phyloP scores from a whole-genome alignment of 2,888 invertebrate genomes.

The Adelognathus sp. region DNA sequence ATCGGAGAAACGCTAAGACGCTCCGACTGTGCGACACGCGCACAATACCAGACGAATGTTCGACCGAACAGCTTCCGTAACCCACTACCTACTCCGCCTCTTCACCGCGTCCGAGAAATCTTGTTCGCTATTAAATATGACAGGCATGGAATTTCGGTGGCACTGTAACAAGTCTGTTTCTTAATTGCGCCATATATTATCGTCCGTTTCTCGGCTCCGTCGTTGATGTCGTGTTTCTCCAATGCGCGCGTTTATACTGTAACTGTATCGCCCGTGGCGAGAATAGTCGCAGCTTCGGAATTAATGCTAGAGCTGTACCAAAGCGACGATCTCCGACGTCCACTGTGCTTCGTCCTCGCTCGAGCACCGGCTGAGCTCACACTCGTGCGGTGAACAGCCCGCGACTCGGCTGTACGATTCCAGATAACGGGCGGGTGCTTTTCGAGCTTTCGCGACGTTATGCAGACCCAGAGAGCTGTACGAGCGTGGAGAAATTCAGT shows the following conservation, averaged over 20 bases:
- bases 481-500: constrained; percentile 20
- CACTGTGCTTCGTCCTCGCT: background rate
- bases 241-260: background rate
- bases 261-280: constrained; percentile 47
- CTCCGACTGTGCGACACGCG: constrained; percentile 68
- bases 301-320: constrained; percentile 5
- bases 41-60: constrained; percentile 68
- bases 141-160: constrained; percentile 60
- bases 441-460: constrained; percentile 40
- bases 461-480: constrained; percentile 8
- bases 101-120: constrained; percentile 37
- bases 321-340: constrained; percentile 24
- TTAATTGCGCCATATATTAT: constrained; percentile 58
- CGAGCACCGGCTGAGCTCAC: background rate
- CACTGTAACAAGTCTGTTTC: constrained; percentile 62
- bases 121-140: constrained; percentile 70
- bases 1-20: constrained; percentile 54
- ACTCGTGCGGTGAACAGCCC: constrained; percentile 8
- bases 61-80: constrained; percentile 66
- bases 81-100: background rate
- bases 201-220: background rate
- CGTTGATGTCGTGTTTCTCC: background rate
- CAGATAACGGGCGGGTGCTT: constrained; percentile 36
- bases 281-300: background rate
- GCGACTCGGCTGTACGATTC: constrained; percentile 40